Conservation (phyloP, 1,140 invertebrate genomes). For the Gyrodactylus salaris region DNA sequence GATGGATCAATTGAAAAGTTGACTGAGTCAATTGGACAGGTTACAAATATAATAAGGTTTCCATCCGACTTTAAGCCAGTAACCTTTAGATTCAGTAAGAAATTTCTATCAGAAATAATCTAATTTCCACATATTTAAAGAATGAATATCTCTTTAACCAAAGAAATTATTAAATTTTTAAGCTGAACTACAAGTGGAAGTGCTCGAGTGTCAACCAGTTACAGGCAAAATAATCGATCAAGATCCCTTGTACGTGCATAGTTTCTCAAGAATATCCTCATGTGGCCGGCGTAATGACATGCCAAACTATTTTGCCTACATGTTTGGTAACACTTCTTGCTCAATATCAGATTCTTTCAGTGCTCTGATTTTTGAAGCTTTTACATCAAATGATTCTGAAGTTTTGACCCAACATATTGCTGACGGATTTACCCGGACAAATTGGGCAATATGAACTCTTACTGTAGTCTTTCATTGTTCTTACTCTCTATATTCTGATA, state of each 20-base stretch:
- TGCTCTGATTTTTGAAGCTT: not conserved
- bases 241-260: not conserved
- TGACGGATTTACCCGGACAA: not conserved
- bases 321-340: conserved; percentile 3
- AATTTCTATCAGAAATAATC: too few species aligned
- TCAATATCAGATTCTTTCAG: not conserved
- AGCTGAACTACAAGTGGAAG: not conserved
- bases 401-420: not conserved
- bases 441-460: conserved; percentile 7
- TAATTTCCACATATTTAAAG: not conserved
- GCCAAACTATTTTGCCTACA: conserved; percentile 1
- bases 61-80: not conserved
- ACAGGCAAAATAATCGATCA: not conserved
- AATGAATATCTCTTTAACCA: not conserved
- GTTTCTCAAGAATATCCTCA: conserved; percentile 1
- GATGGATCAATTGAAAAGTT: not conserved
- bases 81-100: not conserved
- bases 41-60: not conserved
- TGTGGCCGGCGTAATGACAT: conserved; percentile 2
- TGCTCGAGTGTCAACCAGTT: not conserved
- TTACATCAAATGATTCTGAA: not conserved
- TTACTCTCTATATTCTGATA: too few species aligned
- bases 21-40: not conserved
- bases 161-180: too few species aligned
- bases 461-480: too few species aligned